These are phyloP conservation scores for Lagenorhynchus albirostris DNA, from an alignment of 2,113 vertebrate species.

Conservation along the genomic window DNA sequence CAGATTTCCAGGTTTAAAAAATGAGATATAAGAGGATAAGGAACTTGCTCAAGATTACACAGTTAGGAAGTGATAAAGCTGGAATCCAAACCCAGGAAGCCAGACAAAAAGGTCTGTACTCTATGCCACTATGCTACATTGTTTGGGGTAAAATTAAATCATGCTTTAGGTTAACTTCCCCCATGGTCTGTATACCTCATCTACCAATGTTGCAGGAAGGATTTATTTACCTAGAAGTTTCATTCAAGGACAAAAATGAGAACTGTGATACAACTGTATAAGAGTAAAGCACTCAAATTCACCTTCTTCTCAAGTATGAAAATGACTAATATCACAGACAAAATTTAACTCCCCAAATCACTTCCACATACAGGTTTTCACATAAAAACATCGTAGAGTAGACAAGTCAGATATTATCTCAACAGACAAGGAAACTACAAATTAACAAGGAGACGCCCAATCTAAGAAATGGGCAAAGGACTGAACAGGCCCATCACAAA, in stretches of 20 bases:
- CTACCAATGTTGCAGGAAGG: background rate
- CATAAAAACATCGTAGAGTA: conserved; percentile 1
- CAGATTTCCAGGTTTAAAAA: conserved; percentile 1
- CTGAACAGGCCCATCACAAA: background rate
- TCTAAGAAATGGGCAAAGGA: background rate
- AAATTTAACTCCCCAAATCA: background rate
- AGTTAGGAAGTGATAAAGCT: background rate
- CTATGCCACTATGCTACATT: background rate
- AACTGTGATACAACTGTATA: background rate
- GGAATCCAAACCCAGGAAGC: background rate
- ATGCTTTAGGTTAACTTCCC: background rate
- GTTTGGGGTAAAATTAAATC: background rate
- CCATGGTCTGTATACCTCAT: background rate
- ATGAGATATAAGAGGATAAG: background rate
- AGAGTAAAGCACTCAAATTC: background rate
- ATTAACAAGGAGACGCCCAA: background rate
- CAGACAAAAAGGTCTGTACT: background rate
- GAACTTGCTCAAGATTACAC: background rate
- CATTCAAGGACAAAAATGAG: background rate
- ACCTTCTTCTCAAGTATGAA: background rate
- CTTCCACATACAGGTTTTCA: background rate
- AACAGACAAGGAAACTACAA: background rate
- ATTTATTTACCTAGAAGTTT: conserved; percentile 9
- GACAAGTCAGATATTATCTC: background rate
- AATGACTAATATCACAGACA: background rate